These are phyloP conservation scores for Musca domestica DNA, from an alignment of 1,140 invertebrate species.

Conservation along the genomic window DNA sequence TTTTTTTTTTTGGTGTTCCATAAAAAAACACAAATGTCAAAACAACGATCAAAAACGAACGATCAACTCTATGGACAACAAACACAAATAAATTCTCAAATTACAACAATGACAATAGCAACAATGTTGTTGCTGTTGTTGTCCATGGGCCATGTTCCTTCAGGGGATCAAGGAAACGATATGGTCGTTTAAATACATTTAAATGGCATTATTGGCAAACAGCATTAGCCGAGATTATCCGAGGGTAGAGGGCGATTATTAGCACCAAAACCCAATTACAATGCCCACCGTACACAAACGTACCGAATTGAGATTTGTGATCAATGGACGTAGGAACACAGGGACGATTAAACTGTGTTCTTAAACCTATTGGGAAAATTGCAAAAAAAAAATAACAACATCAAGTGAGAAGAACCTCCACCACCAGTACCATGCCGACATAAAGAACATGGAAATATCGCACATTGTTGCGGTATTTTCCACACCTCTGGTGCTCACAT, in stretches of 20 bases:
- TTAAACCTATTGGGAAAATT: constrained; percentile 22
- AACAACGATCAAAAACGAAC: too few relatives aligned
- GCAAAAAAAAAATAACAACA: neutral
- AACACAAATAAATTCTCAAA: too few relatives aligned
- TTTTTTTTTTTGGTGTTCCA: too few relatives aligned
- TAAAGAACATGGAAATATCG: constrained; percentile 1
- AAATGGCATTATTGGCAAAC: constrained; percentile 34
- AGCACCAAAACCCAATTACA: constrained; percentile 52
- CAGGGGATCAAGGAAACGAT: too few relatives aligned
- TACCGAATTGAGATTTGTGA: neutral
- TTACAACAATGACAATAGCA: too few relatives aligned
- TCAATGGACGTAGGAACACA: neutral
- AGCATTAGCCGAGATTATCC: constrained; percentile 51
- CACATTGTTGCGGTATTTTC: constrained; percentile 32
- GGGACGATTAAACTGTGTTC: neutral
- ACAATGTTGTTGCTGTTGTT: too few relatives aligned
- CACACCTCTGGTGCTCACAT: constrained; percentile 39
- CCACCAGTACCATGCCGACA: constrained; percentile 8
- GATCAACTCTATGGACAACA: too few relatives aligned
- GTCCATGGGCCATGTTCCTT: too few relatives aligned
- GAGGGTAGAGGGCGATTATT: constrained; percentile 51
- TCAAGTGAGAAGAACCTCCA: neutral
- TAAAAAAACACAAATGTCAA: too few relatives aligned
- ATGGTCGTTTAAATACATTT: constrained; percentile 11
- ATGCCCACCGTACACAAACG: constrained; percentile 13